A percentile compares a stretch with the other conserved stretches of the same genome.
These are phyloP conservation scores for Tetragonisca angustula DNA, from an alignment of 2,888 invertebrate genomes.

Conservation along the genomic window DNA sequence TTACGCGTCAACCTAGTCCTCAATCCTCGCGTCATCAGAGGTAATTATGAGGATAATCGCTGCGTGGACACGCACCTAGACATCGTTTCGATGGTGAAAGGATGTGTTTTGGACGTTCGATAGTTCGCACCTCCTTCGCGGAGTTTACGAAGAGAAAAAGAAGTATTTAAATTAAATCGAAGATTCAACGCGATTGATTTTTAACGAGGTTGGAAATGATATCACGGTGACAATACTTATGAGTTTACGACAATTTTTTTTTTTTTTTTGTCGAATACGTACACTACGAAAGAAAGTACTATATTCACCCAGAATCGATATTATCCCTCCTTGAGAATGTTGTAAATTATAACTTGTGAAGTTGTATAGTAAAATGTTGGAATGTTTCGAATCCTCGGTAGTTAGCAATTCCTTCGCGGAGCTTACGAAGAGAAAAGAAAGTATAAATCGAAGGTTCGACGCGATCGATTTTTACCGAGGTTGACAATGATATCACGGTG, in stretches of 20 bases:
- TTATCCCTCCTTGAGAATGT: too few relatives aligned
- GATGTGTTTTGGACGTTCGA: neutral
- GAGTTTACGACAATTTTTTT: too few relatives aligned
- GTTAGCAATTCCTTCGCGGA: too few relatives aligned
- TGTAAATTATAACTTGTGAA: neutral
- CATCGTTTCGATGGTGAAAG: neutral
- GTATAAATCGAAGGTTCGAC: too few relatives aligned
- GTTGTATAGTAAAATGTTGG: neutral
- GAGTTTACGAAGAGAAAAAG: neutral
- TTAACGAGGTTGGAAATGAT: neutral
- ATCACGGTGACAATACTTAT: neutral
- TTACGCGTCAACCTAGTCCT: conserved; percentile 25
- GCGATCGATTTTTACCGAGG: too few relatives aligned
- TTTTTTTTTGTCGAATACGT: too few relatives aligned
- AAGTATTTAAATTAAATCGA: too few relatives aligned
- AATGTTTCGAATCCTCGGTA: too few relatives aligned
- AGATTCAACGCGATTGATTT: neutral
- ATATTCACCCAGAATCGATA: too few relatives aligned
- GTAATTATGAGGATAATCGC: conserved; percentile 23
- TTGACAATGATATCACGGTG: too few relatives aligned
- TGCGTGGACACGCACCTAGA: neutral
- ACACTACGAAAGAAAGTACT: too few relatives aligned
- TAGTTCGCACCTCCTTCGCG: neutral
- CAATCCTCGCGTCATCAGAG: conserved; percentile 7
- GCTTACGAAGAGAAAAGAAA: too few relatives aligned